Conservation (phyloP, 2,113 vertebrate genomes). For the Dicrurus megarhynchus region DNA sequence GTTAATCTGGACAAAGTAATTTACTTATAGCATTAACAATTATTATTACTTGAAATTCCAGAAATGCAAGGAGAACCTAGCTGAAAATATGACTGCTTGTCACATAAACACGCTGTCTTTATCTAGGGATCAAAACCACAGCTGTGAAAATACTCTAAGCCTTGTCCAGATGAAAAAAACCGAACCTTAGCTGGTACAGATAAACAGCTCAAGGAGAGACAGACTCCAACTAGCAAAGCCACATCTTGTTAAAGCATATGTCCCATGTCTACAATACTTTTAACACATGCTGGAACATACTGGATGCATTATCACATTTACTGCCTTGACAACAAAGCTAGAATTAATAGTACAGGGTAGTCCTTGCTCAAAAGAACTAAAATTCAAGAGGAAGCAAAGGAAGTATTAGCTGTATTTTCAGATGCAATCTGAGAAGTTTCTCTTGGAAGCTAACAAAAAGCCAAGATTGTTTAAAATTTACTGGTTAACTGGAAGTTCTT, state of each 20-base stretch:
- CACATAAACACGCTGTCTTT: background rate
- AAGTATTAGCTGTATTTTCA: background rate
- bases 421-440: background rate
- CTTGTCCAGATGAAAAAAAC: background rate
- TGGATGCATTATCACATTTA: constrained; percentile 36
- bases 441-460: background rate
- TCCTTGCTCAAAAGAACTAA: background rate
- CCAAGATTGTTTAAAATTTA: background rate
- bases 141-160: background rate
- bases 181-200: background rate
- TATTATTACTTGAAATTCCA: background rate
- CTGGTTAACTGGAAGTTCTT: background rate
- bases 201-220: constrained; percentile 24
- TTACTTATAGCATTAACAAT: background rate
- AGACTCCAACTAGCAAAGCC: constrained; percentile 20
- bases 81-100: background rate
- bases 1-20: background rate
- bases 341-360: background rate
- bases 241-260: constrained; percentile 54
- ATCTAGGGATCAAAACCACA: background rate
- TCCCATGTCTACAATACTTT: background rate
- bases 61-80: background rate
- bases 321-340: constrained; percentile 53
- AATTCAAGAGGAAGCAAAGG: background rate
- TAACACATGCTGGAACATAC: constrained; percentile 53